Conservation (phyloP, 2,113 vertebrate genomes). For the Riparia riparia region DNA sequence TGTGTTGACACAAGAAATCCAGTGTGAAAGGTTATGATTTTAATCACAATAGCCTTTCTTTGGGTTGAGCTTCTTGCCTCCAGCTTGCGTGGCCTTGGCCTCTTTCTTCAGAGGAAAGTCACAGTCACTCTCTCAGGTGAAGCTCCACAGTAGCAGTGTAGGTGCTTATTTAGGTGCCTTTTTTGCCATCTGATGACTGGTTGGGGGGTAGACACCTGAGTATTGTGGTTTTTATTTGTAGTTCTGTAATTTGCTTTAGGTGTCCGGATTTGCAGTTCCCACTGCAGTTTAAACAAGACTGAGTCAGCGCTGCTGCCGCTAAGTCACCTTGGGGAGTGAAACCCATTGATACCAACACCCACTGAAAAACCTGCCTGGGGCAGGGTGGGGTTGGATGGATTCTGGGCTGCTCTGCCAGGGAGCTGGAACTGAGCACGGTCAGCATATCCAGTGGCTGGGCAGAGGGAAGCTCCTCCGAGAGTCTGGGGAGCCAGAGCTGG, state of each 20-base stretch:
- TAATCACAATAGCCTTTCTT: neutral
- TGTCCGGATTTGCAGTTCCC: neutral
- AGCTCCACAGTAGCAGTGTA: neutral
- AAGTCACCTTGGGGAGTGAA: neutral
- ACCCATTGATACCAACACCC: neutral
- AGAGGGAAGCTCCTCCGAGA: rapidly evolving
- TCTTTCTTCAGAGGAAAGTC: neutral
- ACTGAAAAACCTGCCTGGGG: neutral
- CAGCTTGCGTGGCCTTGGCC: neutral
- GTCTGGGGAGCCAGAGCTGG: neutral
- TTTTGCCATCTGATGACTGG: neutral
- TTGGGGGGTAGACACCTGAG: rapidly evolving
- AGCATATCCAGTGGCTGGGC: neutral
- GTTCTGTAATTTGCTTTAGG: neutral
- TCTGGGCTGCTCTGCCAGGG: neutral
- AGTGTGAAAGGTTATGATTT: neutral
- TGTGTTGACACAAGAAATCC: neutral
- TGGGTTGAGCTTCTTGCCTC: neutral
- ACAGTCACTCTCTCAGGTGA: neutral
- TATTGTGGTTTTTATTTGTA: rapidly evolving
- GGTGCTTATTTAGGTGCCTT: neutral
- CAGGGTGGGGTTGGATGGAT: neutral
- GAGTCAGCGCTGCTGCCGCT: neutral
- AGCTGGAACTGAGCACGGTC: neutral
- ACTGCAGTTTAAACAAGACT: neutral